Evolutionary conservation across 2,797 vertebrate species (phyloP).

Genomic region (Rallus crepitans): DNA sequence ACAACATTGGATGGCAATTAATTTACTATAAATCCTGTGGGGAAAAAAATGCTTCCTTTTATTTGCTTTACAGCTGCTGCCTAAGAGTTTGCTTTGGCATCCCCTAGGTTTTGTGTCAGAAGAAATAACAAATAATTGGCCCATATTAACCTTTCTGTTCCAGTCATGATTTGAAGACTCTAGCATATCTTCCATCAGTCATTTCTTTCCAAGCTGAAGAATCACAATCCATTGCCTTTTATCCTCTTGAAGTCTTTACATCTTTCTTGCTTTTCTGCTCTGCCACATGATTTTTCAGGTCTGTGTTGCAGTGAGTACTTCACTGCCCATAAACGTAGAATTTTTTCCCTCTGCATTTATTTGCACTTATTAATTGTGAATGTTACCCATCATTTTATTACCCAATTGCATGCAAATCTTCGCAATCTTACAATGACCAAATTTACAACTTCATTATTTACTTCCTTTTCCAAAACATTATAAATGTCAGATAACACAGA

Average conservation of each 20-base stretch:
- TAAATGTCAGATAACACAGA: background rate
- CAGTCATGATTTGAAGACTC: background rate
- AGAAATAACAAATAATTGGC: slow-evolving; percentile 23
- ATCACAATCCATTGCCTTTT: background rate
- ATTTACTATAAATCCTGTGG: background rate
- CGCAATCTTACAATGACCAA: background rate
- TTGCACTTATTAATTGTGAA: background rate
- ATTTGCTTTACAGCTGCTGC: background rate
- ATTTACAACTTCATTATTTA: background rate
- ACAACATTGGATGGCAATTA: background rate
- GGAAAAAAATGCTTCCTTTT: background rate
- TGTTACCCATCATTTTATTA: background rate
- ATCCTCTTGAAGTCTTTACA: background rate
- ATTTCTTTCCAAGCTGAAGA: background rate
- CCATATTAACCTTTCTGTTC: background rate
- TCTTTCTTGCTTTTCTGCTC: background rate
- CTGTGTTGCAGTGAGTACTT: background rate
- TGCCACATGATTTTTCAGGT: background rate
- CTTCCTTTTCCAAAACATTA: background rate
- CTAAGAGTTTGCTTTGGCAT: slow-evolving; percentile 9
- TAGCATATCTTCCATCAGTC: background rate
- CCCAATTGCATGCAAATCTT: background rate
- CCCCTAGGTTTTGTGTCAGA: background rate
- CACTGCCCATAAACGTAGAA: background rate
- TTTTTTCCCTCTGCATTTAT: background rate